phyloP scores from a whole-genome alignment of 2,797 vertebrate genomes.

The Serranus cabrilla region DNA sequence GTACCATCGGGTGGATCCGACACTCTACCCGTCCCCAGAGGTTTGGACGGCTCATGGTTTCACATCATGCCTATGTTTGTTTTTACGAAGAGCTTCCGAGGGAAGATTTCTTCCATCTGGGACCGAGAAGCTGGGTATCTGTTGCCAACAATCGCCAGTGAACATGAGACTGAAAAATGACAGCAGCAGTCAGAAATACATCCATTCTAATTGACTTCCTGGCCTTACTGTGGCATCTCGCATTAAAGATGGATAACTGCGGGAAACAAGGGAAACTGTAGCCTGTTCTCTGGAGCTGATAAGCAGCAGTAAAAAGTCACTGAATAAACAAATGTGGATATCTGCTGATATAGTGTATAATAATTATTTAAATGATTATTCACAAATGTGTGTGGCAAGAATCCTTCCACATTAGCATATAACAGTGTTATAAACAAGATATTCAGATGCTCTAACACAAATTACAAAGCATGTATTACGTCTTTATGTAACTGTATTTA shows the following conservation, averaged over 20 bases:
- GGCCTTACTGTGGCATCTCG: constrained; percentile 71
- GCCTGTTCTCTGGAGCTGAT: constrained; percentile 24
- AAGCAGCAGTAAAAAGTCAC: constrained; percentile 17
- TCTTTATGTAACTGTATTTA: too few relatives aligned
- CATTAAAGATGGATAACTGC: constrained; percentile 79
- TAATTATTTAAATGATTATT: too few relatives aligned
- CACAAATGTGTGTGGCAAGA: too few relatives aligned
- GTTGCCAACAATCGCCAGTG: constrained; percentile 52
- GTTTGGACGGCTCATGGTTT: constrained; percentile 64
- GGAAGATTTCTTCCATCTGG: constrained; percentile 68
- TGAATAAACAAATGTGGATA: constrained; percentile 4
- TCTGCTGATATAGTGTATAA: background rate
- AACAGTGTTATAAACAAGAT: too few relatives aligned
- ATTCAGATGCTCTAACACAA: too few relatives aligned
- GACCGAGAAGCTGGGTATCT: constrained; percentile 52
- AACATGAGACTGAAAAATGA: constrained; percentile 81
- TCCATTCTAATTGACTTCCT: constrained; percentile 86
- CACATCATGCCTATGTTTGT: constrained; percentile 80
- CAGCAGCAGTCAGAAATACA: constrained; percentile 75
- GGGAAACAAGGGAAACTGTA: constrained; percentile 62
- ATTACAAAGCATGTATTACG: too few relatives aligned
- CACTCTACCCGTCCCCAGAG: constrained; percentile 70
- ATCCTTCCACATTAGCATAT: too few relatives aligned
- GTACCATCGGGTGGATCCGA: constrained; percentile 66
- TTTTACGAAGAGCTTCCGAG: constrained; percentile 72